Evolutionary conservation across 2,113 vertebrate genomes (phyloP).

Genomic region (Pelvicachromis taeniatus): DNA sequence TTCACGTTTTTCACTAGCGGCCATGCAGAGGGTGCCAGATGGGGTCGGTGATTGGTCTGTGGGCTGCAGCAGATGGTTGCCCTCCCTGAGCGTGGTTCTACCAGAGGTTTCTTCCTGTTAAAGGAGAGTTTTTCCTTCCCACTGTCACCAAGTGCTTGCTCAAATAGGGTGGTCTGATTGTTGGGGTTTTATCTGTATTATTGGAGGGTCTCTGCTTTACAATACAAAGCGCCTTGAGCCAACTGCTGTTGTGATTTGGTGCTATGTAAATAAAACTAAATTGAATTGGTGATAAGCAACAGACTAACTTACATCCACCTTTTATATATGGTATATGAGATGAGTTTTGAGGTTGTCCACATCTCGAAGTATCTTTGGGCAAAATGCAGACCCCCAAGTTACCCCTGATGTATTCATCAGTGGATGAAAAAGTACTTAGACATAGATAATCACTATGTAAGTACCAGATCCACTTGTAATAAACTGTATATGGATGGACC

Average conservation of each 20-base stretch:
- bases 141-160: neutral
- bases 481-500: neutral
- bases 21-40: neutral
- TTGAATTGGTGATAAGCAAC: neutral
- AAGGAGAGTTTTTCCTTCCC: neutral
- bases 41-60: neutral
- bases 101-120: neutral
- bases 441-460: neutral
- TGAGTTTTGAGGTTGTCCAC: neutral
- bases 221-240: neutral
- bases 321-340: neutral
- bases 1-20: neutral
- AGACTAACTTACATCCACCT: neutral
- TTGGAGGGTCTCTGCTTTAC: neutral
- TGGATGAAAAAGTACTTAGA: neutral
- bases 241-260: neutral
- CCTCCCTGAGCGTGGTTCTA: neutral
- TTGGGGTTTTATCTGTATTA: neutral
- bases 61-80: neutral
- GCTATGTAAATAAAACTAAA: neutral
- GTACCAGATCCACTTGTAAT: neutral
- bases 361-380: neutral
- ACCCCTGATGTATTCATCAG: neutral
- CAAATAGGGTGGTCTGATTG: neutral
- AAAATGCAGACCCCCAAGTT: neutral